These are phyloP conservation scores for Corythornis vintsioides DNA, from an alignment of 2,113 vertebrate species.

Conservation along the genomic window DNA sequence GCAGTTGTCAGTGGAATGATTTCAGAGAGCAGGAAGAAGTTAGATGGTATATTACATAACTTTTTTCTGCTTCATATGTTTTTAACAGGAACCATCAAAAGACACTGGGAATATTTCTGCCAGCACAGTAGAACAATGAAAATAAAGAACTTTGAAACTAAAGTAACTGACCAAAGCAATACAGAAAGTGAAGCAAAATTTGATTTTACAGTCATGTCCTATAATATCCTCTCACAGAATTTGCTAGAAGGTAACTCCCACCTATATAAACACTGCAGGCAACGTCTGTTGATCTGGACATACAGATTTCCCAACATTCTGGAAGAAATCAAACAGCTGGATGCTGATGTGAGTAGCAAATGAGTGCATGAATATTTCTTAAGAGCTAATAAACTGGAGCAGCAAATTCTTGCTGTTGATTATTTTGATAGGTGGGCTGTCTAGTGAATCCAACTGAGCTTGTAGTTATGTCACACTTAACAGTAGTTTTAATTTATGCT, in stretches of 20 bases:
- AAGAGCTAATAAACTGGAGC: neutral
- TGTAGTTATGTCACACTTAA: neutral
- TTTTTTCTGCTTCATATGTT: conserved; percentile 39
- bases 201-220: conserved; percentile 95
- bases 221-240: conserved; percentile 95
- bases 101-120: conserved; percentile 85
- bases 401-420: neutral
- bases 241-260: conserved; percentile 89
- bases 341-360: conserved; percentile 89
- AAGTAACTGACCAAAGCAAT: conserved; percentile 40
- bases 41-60: neutral
- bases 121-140: conserved; percentile 56
- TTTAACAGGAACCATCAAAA: conserved; percentile 76
- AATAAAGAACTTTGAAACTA: conserved; percentile 21
- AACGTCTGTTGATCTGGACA: conserved; percentile 81
- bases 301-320: conserved; percentile 89
- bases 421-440: neutral
- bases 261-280: conserved; percentile 89
- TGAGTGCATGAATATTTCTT: neutral
- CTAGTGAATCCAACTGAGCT: neutral
- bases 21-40: neutral
- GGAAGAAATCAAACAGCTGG: conserved; percentile 83
- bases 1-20: neutral
- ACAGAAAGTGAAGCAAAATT: conserved; percentile 68
- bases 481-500: neutral